Evolutionary conservation across 2,797 vertebrate species (phyloP), one percentile per base, ranked within the genome.

Genomic region (Danio albolineatus): DNA sequence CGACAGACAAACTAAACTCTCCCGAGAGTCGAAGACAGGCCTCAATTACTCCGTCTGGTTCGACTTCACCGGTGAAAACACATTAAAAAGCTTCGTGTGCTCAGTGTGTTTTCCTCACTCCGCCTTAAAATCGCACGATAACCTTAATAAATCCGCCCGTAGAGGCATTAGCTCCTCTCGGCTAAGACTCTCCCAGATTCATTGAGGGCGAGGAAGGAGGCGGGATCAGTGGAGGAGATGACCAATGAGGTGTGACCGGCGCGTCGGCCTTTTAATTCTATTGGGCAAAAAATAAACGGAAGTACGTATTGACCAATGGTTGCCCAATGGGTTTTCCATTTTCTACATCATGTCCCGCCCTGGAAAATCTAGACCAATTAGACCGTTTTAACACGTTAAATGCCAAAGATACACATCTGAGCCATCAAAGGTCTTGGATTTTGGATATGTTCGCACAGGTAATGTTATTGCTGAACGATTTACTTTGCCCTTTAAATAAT

Each of bases 131-230:
- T 48, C 0, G 28, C 2, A 62, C 57, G 6, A 70, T 54, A 48
- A 78, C 43, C 44, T 49, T 62, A 66, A 82, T 46, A 49, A 83
- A 85, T 79, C 72, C 46, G 28, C 17, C 72, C 71, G 61, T 78
- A n/a, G 38, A 75, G 28, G 54, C 80, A 74, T 78, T 80, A 82
- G 71, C 78, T 74, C 21, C 28, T 49, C 19, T 82, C 41, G 54
- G 65, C 80, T 76, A 82, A 81, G 82, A 82, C 88, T 76, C 84
- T 81, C 79, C 87, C 65, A 83, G 85, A 88, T 92, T 90, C 90
- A 90, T 88, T 91, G 89, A 83, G 87, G 88, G 88, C 89, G 88
- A 90, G 87, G 79, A 83, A 41, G 86, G 82, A 43, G 77, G 76
- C 56, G 74, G 87, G 83, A 71, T 83, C 53, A 67, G 54, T 38